Percentiles rank a stretch among this genome's conserved stretches.
Conservation (phyloP, 2,113 vertebrate species). For the Ancistrus triradiatus region DNA sequence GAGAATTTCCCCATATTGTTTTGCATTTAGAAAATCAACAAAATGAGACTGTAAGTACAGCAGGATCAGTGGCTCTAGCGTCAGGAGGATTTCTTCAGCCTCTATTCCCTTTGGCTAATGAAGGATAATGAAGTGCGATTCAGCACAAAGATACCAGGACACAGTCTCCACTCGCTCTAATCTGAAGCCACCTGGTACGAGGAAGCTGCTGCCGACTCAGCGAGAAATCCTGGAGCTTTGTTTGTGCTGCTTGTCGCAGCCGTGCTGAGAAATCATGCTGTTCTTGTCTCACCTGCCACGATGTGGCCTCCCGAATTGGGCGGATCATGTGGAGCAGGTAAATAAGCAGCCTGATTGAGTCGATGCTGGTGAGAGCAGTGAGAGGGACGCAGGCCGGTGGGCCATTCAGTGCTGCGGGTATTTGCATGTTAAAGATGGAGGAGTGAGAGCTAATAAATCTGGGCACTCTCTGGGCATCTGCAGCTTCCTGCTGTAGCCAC, state of each 20-base stretch:
- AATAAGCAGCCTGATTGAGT: conserved; percentile 28
- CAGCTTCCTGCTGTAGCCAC: conserved; percentile 9
- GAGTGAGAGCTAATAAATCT: conserved; percentile 34
- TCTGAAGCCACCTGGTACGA: background rate
- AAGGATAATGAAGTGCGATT: conserved; percentile 1
- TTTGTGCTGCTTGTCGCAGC: background rate
- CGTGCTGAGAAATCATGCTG: background rate
- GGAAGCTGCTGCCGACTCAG: background rate
- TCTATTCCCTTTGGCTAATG: conserved; percentile 19
- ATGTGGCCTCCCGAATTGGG: background rate
- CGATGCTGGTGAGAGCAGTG: conserved; percentile 11
- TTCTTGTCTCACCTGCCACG: conserved; percentile 9
- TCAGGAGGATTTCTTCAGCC: too few relatives aligned
- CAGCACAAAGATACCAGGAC: background rate
- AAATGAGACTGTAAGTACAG: too few relatives aligned
- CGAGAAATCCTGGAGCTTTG: background rate
- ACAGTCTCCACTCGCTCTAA: background rate
- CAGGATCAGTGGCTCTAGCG: too few relatives aligned
- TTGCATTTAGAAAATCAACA: too few relatives aligned
- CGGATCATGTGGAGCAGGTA: conserved; percentile 21
- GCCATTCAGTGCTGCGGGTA: conserved; percentile 31
- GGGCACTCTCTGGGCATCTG: background rate
- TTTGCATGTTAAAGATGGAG: conserved; percentile 29
- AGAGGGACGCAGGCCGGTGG: background rate
- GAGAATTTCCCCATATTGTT: too few relatives aligned